Base-by-base conservation (phyloP, 2,888 invertebrate species). In the Hedya salicella region DNA sequence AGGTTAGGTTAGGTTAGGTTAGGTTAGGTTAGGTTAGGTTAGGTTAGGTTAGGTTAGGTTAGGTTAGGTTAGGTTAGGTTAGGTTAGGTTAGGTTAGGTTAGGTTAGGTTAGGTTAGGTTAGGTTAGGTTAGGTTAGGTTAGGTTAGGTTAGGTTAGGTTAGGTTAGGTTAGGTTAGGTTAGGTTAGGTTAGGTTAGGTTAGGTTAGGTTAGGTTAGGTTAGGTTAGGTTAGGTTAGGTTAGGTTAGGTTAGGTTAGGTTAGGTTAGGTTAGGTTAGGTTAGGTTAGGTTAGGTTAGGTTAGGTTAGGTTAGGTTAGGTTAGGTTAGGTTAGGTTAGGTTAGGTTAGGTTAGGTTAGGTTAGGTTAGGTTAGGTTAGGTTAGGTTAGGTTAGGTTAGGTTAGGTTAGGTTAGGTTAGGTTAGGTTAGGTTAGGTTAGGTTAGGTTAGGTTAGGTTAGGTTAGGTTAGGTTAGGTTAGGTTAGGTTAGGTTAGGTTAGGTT, bases 241-340 rank as follows among this genome's bases (percentile, higher is more conserved):
- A 49, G 49, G 49, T 49, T 49, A 49, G 49, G 49, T 49, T 49
- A 49, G 49, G 49, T 49, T 49, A 49, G 49, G 49, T 49, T 49
- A 49, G 49, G 49, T 49, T 49, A 49, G 49, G 49, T 49, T 49
- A 49, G 49, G 49, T 49, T 49, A 49, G 49, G 49, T 49, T 49
- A 49, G 49, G 49, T 49, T 49, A 49, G 49, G 49, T 49, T 49
- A 49, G 49, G 49, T 49, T 49, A 49, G 49, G 49, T 49, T 49
- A 49, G 49, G 49, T 49, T 49, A 49, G 49, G 49, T 49, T 48
- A 48, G 48, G 48, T 48, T 48, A 48, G 48, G 48, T 48, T 48
- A 17, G 21, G 48, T 48, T 21, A 48, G 40, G 40, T 40, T 40
- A 40, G 40, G 40, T 49, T 49, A 49, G 49, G 49, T 49, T 49